Base-by-base conservation (phyloP, 2,113 vertebrate species). In the Antennarius striatus region DNA sequence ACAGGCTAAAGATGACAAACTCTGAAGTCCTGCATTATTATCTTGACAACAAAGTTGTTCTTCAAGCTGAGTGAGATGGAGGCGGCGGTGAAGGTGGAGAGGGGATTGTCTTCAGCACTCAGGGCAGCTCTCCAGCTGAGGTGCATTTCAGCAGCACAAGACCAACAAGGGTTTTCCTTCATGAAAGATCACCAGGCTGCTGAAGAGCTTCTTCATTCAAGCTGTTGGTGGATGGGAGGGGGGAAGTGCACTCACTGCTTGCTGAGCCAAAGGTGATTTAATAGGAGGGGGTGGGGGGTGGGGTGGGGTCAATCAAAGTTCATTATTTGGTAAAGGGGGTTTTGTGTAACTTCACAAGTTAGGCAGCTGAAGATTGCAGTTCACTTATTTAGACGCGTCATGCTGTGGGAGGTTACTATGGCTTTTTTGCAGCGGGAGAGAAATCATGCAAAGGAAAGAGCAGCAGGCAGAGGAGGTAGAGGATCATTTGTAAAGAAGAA, bases 21-120 rank as follows among this genome's bases (percentile, higher is more conserved):
- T 3, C 56, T 49, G 47, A 15, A 51, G 5, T 48, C 60, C 15
- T 69, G 39, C 17, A 1, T 61, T 74, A 40, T 75, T 16, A 10
- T 52, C 8, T 15, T 15, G 10, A 53, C 36, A 10, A 72, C 63
- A 72, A 63, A 76, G 68, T 63, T 40, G 40, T 59, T 56, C 65
- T 65, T 76, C 40, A 7, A 54, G 57, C n/a, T 13, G 58, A 11
- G 46, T 55, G 5, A 10, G 64, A 14, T 3, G 16, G 3, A 17
- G 9, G 16, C 52, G 68, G 22, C 0, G 40, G 16, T 0, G 8
- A 30, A 3, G 59, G 6, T 8, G 45, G 9, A 5, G 32, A 39
- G 40, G 54, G 46, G 32, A 58, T 58, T 22, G 50, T 52, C 51
- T 22, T 55, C 22, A 29, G 55, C 22, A 22, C 22, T 22, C 22